phyloP scores from a whole-genome alignment of 37 sponge, comb jelly and placozoan species.

The Theonella swinhoei region DNA sequence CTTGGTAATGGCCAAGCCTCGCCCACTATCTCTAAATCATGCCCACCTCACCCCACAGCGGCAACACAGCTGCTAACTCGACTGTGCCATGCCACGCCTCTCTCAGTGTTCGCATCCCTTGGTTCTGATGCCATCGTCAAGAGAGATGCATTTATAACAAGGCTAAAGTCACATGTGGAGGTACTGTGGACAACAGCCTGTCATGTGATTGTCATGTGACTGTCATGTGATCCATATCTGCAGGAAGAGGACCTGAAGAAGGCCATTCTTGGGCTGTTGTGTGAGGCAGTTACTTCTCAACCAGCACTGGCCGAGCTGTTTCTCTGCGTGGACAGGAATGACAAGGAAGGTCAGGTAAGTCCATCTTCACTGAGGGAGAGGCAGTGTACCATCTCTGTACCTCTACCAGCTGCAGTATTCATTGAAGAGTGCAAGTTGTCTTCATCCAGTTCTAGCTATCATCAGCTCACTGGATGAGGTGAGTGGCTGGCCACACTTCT shows the following conservation, averaged over 20 bases:
- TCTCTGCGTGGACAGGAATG: conserved; percentile 33
- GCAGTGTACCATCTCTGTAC: background rate
- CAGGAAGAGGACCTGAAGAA: conserved; percentile 69
- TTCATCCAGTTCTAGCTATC: conserved; percentile 53
- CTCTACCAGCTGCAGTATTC: conserved; percentile 5
- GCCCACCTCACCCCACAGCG: background rate
- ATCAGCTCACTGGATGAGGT: conserved; percentile 42
- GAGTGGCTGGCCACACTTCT: no score
- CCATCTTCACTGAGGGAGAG: no score
- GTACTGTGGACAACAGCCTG: conserved; percentile 30
- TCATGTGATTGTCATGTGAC: background rate
- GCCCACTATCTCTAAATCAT: background rate
- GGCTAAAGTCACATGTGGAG: conserved; percentile 60
- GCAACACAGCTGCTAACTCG: conserved; percentile 46
- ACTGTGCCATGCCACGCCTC: conserved; percentile 67
- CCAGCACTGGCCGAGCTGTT: conserved; percentile 83
- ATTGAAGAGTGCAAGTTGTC: conserved; percentile 49
- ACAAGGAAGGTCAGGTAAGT: background rate
- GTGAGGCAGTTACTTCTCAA: conserved; percentile 54
- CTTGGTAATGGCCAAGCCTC: background rate
- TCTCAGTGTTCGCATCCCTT: conserved; percentile 82
- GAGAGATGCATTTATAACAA: conserved; percentile 58
- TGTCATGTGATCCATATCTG: conserved; percentile 7
- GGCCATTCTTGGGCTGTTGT: conserved; percentile 62
- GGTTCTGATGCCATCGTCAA: conserved; percentile 59